Evolutionary conservation across 2,113 vertebrate species (phyloP).

Genomic region (Poeciliopsis retropinna): DNA sequence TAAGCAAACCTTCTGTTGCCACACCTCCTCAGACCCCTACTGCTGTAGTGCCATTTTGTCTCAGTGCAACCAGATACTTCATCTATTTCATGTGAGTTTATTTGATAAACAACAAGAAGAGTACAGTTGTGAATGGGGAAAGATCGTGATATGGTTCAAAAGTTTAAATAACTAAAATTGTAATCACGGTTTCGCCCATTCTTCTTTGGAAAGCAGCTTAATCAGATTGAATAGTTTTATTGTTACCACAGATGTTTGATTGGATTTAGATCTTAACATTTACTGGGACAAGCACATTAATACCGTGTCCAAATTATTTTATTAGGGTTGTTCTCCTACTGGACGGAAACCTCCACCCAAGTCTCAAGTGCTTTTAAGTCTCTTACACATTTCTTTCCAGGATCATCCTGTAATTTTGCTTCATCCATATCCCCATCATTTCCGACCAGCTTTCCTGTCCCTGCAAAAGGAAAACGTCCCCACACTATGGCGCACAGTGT

Average conservation of each 20-base stretch:
- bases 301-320: background rate
- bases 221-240: background rate
- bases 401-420: background rate
- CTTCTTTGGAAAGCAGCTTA: background rate
- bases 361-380: background rate
- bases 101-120: background rate
- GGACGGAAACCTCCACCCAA: background rate
- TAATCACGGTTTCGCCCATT: background rate
- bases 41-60: background rate
- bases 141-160: background rate
- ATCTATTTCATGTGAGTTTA: background rate
- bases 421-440: background rate
- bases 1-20: conserved; percentile 73
- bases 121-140: background rate
- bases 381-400: background rate
- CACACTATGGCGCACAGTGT: background rate
- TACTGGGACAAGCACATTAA: background rate
- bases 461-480: background rate
- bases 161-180: background rate
- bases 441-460: background rate
- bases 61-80: background rate
- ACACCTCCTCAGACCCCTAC: conserved; percentile 62
- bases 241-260: background rate
- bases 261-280: background rate
- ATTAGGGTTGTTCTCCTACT: background rate